phyloP scores from a whole-genome alignment of 1,140 invertebrate species.

The Heliconius hewitsoni region DNA sequence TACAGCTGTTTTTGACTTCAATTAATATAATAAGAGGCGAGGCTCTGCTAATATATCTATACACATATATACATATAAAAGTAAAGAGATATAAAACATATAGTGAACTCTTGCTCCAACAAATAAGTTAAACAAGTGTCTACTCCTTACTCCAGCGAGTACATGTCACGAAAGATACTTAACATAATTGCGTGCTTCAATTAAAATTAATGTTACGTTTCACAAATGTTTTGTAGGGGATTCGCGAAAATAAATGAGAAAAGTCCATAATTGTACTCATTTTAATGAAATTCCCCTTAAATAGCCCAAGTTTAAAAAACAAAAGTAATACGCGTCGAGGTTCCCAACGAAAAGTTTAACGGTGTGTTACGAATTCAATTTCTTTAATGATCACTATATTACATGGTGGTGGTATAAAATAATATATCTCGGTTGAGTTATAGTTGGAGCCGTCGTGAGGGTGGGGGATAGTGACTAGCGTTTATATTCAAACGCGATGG shows the following conservation, averaged over 20 bases:
- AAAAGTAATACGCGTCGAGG: constrained; percentile 60
- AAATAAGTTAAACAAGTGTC: neutral
- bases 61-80: no score
- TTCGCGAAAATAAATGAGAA: constrained; percentile 36
- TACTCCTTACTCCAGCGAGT: neutral
- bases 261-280: constrained; percentile 45
- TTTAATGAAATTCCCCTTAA: constrained; percentile 64
- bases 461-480: no score
- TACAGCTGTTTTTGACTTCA: no score
- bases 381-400: constrained; percentile 35
- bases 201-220: constrained; percentile 15
- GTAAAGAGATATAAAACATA: no score
- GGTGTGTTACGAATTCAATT: constrained; percentile 66
- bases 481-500: no score
- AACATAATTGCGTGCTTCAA: constrained; percentile 10
- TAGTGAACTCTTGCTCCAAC: neutral
- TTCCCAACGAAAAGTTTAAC: constrained; percentile 64
- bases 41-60: no score
- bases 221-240: constrained; percentile 21
- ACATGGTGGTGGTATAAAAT: neutral
- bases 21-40: no score
- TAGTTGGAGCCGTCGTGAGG: neutral
- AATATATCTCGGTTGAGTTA: neutral
- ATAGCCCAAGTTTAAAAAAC: constrained; percentile 61
- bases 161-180: constrained; percentile 2